These are phyloP conservation scores for Clistopyga incitator DNA, from an alignment of 2,888 invertebrate genomes.

Conservation along the genomic window DNA sequence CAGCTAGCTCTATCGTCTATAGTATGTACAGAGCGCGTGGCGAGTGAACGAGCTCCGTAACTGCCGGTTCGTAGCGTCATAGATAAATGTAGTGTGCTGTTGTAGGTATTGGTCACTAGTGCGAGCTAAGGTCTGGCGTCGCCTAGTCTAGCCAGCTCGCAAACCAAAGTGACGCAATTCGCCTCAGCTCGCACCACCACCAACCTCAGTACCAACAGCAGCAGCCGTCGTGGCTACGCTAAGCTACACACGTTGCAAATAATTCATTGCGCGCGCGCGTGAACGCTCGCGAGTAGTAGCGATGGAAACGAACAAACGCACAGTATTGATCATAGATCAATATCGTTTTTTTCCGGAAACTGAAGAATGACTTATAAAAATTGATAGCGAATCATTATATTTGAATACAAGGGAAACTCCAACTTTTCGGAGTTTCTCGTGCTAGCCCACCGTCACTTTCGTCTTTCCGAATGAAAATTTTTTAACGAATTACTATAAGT, in stretches of 20 bases:
- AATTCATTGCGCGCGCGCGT: conserved; percentile 64
- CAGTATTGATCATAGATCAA: conserved; percentile 27
- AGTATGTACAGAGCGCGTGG: conserved; percentile 15
- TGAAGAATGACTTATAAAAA: background rate
- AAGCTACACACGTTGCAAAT: conserved; percentile 61
- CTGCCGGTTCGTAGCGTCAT: conserved; percentile 56
- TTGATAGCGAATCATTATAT: background rate
- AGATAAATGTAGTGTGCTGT: conserved; percentile 63
- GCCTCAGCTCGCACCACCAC: conserved; percentile 55
- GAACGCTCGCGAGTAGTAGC: conserved; percentile 62
- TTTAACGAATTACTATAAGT: too few species aligned
- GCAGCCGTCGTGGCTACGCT: conserved; percentile 50
- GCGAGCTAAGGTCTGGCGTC: conserved; percentile 77
- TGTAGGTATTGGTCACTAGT: conserved; percentile 71
- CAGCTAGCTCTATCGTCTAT: conserved; percentile 8
- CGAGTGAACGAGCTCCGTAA: conserved; percentile 45
- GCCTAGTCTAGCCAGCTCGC: conserved; percentile 78
- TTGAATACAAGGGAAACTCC: too few species aligned
- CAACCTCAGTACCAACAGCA: conserved; percentile 15
- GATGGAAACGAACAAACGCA: conserved; percentile 62
- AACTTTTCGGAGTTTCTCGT: too few species aligned
- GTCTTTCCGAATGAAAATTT: too few species aligned
- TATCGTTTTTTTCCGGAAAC: background rate
- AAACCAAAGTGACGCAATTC: conserved; percentile 76
- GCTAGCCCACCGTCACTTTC: too few species aligned